Evolutionary conservation across 2,888 invertebrate genomes (phyloP).

Genomic region (Rhyacophila evoluta): DNA sequence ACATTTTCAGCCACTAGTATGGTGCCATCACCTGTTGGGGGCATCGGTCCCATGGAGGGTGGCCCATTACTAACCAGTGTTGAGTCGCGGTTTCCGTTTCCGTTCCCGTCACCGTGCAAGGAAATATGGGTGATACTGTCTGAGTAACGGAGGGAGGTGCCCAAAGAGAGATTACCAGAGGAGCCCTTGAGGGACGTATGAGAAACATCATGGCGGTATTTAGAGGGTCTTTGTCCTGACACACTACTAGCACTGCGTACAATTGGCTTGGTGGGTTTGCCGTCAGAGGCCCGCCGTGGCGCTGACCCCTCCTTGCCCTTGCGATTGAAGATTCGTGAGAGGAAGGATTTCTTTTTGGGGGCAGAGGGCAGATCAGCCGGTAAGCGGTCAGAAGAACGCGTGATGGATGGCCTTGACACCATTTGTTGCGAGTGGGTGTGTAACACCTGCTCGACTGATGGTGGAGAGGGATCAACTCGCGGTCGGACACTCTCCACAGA

Average conservation of each 20-base stretch:
- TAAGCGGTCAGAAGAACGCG: constrained; percentile 62
- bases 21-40: constrained; percentile 70
- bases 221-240: constrained; percentile 71
- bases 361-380: constrained; percentile 64
- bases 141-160: constrained; percentile 65
- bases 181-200: constrained; percentile 63
- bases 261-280: constrained; percentile 65
- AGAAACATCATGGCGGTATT: constrained; percentile 64
- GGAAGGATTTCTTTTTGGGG: constrained; percentile 66
- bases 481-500: constrained; percentile 62
- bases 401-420: constrained; percentile 55
- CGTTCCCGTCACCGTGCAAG: constrained; percentile 71
- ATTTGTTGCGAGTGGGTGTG: constrained; percentile 56
- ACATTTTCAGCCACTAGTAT: constrained; percentile 72
- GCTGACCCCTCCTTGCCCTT: constrained; percentile 63
- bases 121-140: constrained; percentile 77
- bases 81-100: constrained; percentile 62
- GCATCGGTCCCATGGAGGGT: constrained; percentile 62
- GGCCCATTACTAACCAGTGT: constrained; percentile 60
- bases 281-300: constrained; percentile 64
- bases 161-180: constrained; percentile 61
- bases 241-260: constrained; percentile 74
- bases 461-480: constrained; percentile 60
- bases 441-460: constrained; percentile 63
- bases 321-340: constrained; percentile 66